phyloP scores from a whole-genome alignment of 2,113 vertebrate species.

The Holacanthus passer region DNA sequence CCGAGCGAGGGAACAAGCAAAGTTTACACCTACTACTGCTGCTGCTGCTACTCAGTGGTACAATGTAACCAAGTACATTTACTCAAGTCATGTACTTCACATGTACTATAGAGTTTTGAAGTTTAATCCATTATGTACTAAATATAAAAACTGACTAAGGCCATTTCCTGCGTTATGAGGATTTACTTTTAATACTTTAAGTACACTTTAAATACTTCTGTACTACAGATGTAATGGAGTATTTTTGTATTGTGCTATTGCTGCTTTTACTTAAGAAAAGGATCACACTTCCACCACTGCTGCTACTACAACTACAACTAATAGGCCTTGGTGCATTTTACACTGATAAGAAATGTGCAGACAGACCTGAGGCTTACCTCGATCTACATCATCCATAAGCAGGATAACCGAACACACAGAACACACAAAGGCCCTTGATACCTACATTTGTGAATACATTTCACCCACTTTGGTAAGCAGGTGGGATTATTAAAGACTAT shows the following conservation, averaged over 20 bases:
- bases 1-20: constrained; percentile 12
- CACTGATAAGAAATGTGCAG: neutral
- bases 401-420: constrained; percentile 57
- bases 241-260: neutral
- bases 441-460: neutral
- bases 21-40: neutral
- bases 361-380: neutral
- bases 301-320: neutral
- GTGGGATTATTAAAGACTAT: neutral
- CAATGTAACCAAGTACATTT: neutral
- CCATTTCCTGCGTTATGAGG: neutral
- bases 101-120: too few species aligned
- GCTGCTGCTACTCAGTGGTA: neutral
- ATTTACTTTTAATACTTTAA: neutral
- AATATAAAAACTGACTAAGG: neutral
- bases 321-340: neutral
- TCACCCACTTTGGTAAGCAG: neutral
- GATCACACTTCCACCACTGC: neutral
- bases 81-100: too few species aligned
- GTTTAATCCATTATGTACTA: too few species aligned
- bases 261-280: neutral
- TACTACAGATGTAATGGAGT: neutral
- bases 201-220: neutral
- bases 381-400: constrained; percentile 52
- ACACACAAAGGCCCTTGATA: neutral